Percentiles rank a stretch among this genome's conserved stretches.
These are phyloP conservation scores for Argyresthia albistria DNA, from an alignment of 2,888 invertebrate genomes.

Conservation along the genomic window DNA sequence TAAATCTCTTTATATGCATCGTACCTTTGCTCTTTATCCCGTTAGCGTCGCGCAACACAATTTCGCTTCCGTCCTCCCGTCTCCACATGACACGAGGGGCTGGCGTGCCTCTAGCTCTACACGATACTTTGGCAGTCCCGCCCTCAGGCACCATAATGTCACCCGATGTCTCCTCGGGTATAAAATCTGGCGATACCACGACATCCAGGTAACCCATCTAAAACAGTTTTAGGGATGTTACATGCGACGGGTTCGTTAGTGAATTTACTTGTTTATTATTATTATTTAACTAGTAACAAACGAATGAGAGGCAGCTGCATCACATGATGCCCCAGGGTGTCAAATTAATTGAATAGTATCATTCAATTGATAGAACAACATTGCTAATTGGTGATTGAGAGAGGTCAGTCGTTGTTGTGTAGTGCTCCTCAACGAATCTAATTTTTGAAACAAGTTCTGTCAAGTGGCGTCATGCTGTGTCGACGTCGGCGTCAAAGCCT, in stretches of 20 bases:
- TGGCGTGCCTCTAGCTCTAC: constrained; percentile 85
- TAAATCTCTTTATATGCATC: too few relatives aligned
- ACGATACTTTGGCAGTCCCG: constrained; percentile 76
- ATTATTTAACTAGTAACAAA: not conserved
- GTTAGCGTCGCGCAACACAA: constrained; percentile 80
- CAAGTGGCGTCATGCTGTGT: constrained; percentile 54
- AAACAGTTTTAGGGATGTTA: too few relatives aligned
- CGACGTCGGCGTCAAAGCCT: constrained; percentile 52
- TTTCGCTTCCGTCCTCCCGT: constrained; percentile 85
- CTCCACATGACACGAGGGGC: constrained; percentile 87
- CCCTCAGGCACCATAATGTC: constrained; percentile 92
- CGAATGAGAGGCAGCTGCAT: not conserved
- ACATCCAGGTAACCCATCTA: constrained; percentile 90
- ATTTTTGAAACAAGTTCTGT: constrained; percentile 27
- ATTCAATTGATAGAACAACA: constrained; percentile 3
- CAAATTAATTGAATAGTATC: constrained; percentile 1
- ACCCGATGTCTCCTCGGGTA: constrained; percentile 88
- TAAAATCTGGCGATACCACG: constrained; percentile 93
- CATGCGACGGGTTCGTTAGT: too few relatives aligned
- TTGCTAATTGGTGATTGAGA: constrained; percentile 4
- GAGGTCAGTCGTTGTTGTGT: not conserved
- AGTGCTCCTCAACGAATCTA: constrained; percentile 11
- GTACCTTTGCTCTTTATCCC: constrained; percentile 77
- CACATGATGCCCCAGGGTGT: not conserved
- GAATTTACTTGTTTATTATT: too few relatives aligned